Evolutionary conservation across 2,113 vertebrate species (phyloP).

Genomic region (Castor canadensis): DNA sequence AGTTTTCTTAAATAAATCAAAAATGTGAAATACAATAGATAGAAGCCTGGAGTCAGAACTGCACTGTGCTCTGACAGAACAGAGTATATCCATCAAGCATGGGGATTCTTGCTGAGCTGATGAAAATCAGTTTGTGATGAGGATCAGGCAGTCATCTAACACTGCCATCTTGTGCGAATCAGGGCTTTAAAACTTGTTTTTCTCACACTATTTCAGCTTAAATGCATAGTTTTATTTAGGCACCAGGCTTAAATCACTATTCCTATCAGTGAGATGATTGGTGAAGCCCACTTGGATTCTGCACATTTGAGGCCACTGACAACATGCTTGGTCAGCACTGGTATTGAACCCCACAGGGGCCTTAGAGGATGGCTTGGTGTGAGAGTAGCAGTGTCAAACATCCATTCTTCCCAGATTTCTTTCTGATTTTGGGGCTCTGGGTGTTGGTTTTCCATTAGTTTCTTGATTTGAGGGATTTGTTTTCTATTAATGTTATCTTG

Average conservation of each 20-base stretch:
- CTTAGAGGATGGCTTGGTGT: background rate
- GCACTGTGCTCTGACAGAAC: background rate
- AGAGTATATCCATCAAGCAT: background rate
- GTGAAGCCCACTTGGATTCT: background rate
- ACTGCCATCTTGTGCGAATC: background rate
- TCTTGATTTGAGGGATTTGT: background rate
- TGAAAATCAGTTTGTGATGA: background rate
- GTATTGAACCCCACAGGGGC: accelerated
- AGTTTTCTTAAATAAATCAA: background rate
- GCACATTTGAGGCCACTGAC: background rate
- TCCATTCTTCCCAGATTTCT: background rate
- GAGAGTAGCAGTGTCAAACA: background rate
- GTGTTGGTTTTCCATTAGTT: background rate
- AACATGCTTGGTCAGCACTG: background rate
- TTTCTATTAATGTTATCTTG: background rate
- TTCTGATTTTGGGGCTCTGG: background rate
- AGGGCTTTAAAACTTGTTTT: background rate
- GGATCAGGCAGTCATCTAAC: background rate
- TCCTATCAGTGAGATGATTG: background rate
- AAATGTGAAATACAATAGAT: background rate
- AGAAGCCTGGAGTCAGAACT: background rate
- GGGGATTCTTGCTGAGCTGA: background rate
- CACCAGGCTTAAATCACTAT: background rate
- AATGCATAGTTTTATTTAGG: background rate
- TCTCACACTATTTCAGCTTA: background rate